These are phyloP conservation scores for Halcyon badia DNA, from an alignment of 2,797 vertebrate species.

Conservation along the genomic window DNA sequence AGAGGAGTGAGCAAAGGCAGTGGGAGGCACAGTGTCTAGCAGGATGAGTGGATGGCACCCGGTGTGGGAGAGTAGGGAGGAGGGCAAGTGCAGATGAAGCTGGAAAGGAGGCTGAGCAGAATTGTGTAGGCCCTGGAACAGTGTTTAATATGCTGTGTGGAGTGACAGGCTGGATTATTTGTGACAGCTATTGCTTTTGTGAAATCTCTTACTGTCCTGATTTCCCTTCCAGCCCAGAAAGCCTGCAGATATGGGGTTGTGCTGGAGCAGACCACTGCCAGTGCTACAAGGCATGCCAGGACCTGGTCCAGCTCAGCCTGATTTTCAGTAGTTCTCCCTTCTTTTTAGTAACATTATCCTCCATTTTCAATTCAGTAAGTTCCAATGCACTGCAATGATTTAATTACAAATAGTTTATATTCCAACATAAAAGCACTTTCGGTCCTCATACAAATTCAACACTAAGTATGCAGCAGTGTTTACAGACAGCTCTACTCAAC, in stretches of 20 bases:
- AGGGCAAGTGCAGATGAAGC: background rate
- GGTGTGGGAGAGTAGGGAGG: background rate
- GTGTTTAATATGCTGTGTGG: background rate
- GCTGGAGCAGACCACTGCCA: background rate
- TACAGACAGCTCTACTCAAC: background rate
- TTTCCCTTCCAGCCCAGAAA: background rate
- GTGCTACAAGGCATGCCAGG: background rate
- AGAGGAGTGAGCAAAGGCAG: background rate
- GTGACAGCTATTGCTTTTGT: background rate
- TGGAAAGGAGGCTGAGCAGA: background rate
- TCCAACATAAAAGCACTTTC: background rate
- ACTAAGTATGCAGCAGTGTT: background rate
- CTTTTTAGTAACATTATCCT: background rate
- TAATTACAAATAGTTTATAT: background rate
- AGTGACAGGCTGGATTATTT: background rate
- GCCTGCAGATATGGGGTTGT: background rate
- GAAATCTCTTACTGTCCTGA: background rate
- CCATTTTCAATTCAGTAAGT: background rate
- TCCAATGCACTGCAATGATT: background rate
- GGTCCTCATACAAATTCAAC: background rate
- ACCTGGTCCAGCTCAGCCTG: background rate
- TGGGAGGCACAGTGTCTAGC: background rate
- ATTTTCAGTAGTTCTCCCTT: background rate
- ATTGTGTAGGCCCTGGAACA: background rate
- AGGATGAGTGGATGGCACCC: background rate